phyloP scores from a whole-genome alignment of 2,113 vertebrate genomes.

The Deroptyus accipitrinus region DNA sequence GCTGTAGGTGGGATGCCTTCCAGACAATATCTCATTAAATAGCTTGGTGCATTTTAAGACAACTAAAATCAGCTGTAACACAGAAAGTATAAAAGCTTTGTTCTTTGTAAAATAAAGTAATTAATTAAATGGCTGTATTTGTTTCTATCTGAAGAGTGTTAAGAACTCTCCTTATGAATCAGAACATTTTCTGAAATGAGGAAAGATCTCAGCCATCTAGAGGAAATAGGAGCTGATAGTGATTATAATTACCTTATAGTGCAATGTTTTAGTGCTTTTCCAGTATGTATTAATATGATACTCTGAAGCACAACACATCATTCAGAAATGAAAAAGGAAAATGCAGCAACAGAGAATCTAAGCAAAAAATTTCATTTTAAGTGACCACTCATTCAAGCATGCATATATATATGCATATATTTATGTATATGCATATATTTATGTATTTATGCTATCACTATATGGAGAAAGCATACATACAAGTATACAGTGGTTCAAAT shows the following conservation, averaged over 20 bases:
- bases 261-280: background rate
- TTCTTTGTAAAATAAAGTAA: background rate
- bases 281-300: background rate
- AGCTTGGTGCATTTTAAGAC: background rate
- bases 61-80: background rate
- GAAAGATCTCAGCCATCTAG: conserved; percentile 8
- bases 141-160: background rate
- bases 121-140: background rate
- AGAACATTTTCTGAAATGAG: conserved; percentile 11
- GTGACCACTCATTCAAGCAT: background rate
- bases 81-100: background rate
- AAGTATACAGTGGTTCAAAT: background rate
- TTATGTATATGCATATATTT: background rate
- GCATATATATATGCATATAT: background rate
- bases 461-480: background rate
- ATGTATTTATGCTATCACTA: background rate
- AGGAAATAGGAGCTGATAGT: background rate
- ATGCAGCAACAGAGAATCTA: background rate
- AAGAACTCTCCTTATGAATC: background rate
- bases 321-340: background rate
- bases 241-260: background rate
- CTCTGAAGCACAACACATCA: background rate
- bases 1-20: background rate
- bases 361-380: background rate
- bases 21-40: background rate